Base-by-base conservation (phyloP, 1,140 invertebrate species). In the Euura lappo region DNA sequence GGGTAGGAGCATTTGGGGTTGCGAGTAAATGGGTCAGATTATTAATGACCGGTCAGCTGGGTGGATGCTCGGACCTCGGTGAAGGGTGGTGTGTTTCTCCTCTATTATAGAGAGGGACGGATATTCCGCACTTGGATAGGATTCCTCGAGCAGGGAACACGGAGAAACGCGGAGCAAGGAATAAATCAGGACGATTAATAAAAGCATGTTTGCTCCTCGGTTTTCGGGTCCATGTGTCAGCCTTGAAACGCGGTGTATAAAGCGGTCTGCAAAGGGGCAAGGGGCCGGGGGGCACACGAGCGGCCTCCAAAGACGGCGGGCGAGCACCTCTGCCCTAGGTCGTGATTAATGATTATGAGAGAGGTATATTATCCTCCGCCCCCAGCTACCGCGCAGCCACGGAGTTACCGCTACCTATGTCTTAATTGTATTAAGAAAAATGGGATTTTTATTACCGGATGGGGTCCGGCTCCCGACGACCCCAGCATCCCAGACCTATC, bases 21-120 rank as follows among this genome's bases (percentile, higher is more conserved):
- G 81, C 82, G 79, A 80, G 81, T 83, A 86, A 87, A 86, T 87
- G 83, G 85, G 81, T 77, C 79, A 81, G 82, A 86, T 87, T 87
- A 87, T 87, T 87, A 87, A 87, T 87, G 86, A 86, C 84, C 82
- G 83, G 84, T 86, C 84, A 84, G 82, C 79, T 81, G 82, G 80
- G 80, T 82, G 28, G 0, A 28, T 28, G 28, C 28, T 28, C 28
- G 28, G 28, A 28, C 28, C 51, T 60, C 51, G 51, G 51, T n/a
- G 8, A 60, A 8, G 51, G 51, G 51, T 60, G 8, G 51, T 11
- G 51, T n/a, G 51, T 60, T 60, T 60, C 51, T 60, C 51, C 4
- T 60, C 3, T 60, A 60, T n/a, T n/a, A n/a, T 8, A 60, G 13
- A n/a, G 51, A 60, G 5, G 51, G 8, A 60, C 10, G 51, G 51